phyloP scores from a whole-genome alignment of 1,140 invertebrate genomes.

The Drosophila bocki region DNA sequence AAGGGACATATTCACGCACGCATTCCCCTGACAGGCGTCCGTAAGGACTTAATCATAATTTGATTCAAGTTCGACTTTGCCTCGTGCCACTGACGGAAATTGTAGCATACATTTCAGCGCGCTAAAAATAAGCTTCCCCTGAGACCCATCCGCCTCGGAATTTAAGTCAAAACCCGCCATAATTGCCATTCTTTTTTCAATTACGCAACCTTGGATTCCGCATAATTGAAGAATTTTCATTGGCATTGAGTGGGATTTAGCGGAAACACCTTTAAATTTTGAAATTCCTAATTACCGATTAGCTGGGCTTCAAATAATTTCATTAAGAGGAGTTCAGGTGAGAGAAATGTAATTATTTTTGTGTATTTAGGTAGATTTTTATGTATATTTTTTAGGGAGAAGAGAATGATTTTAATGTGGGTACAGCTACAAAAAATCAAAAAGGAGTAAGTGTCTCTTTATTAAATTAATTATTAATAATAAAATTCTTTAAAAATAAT shows the following conservation, averaged over 20 bases:
- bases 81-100: constrained; percentile 52
- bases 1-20: constrained; percentile 38
- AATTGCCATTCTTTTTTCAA: constrained; percentile 32
- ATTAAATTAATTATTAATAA: too few relatives aligned
- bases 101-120: constrained; percentile 55
- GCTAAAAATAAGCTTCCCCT: constrained; percentile 47
- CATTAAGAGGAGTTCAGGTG: neutral
- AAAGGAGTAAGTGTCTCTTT: neutral
- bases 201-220: constrained; percentile 17
- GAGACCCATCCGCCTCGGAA: constrained; percentile 10
- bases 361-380: neutral
- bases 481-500: neutral
- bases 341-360: neutral
- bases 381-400: neutral
- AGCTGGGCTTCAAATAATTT: neutral
- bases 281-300: constrained; percentile 7
- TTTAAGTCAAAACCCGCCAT: constrained; percentile 32
- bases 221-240: constrained; percentile 20
- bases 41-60: constrained; percentile 67
- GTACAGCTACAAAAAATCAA: too few relatives aligned
- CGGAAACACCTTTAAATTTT: neutral
- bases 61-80: constrained; percentile 55
- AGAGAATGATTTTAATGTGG: neutral
- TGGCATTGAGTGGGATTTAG: neutral
- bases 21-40: constrained; percentile 60